Base-by-base conservation (phyloP, 2,888 invertebrate species). In the Heterodera filipjevi region DNA sequence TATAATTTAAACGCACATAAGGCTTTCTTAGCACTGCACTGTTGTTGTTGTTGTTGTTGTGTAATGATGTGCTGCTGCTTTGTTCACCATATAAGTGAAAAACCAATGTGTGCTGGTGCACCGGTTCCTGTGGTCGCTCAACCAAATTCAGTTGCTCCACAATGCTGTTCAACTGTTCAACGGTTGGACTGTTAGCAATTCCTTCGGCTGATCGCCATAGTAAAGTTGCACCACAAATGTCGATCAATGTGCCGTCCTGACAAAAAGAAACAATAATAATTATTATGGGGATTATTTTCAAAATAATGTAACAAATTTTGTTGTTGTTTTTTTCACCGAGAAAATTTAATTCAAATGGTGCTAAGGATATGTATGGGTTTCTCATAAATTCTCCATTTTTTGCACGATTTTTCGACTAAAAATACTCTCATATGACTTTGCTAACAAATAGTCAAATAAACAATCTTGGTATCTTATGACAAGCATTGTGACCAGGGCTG, bases 111-210 rank as follows among this genome's bases (percentile, higher is more conserved):
- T 98, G 98, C 81, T 99, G 92, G 44, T 98, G 98, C 74, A 99
- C 91, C 16, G 91, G 91, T 85, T 91, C 92, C 85, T 91, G 91
- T 10, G 89, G 89, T 77, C 85, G 85, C 8, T 96, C 96, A 53
- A 97, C 97, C n/a, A n/a, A n/a, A 91, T 99, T 99, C 88, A 99
- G 92, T 90, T 95, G 94, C 91, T 98, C 96, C 84, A 99, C 94
- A 78, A 90, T 85, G 33, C 88, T 85, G 90, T 98, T 97, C 89
- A 99, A 82, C 71, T 87, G 84, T 32, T 84, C 89, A 10, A 71
- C 35, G n/a, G 82, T 81, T 12, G 98, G 98, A 90, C 97, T 96
- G 90, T 95, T 93, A 81, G 94, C 93, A 77, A 99, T 92, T 82
- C 98, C 98, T 89, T 95, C 95, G 19, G 96, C 95, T 71, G 98